Percentiles rank a stretch among this genome's conserved stretches.
Conservation (phyloP, 2,113 vertebrate species). For the Catharus minimus region DNA sequence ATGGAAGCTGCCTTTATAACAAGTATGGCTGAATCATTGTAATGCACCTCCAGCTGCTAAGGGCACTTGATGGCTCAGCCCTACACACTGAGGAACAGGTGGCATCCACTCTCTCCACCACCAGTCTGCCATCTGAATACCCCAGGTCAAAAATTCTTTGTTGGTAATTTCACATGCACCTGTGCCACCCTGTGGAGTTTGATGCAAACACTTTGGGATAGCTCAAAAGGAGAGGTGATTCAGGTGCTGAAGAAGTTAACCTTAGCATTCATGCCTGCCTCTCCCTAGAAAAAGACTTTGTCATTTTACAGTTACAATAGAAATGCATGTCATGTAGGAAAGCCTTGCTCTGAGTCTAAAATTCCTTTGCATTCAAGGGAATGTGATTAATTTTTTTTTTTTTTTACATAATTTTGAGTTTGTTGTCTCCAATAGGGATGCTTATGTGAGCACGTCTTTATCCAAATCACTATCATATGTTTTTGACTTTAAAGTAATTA, state of each 20-base stretch:
- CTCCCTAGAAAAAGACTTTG: not conserved
- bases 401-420: not conserved
- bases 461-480: not conserved
- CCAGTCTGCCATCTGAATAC: rapidly evolving
- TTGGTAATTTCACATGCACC: rapidly evolving
- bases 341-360: not conserved
- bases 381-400: not conserved
- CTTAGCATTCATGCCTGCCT: not conserved
- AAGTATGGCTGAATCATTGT: not conserved
- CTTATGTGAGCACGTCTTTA: not conserved
- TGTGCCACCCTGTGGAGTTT: not conserved
- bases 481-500: not conserved
- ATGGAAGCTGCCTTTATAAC: not conserved
- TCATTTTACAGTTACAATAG: not conserved
- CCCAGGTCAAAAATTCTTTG: not conserved
- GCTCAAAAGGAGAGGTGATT: not conserved
- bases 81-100: rapidly evolving
- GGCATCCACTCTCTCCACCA: not conserved
- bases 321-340: not conserved
- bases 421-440: not conserved
- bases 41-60: too few relatives aligned
- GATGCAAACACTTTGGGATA: rapidly evolving
- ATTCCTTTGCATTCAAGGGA: not conserved
- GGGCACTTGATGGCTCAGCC: not conserved
- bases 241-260: not conserved